phyloP scores from a whole-genome alignment of 1,140 invertebrate genomes.

The Trichomalopsis sarcophagae region DNA sequence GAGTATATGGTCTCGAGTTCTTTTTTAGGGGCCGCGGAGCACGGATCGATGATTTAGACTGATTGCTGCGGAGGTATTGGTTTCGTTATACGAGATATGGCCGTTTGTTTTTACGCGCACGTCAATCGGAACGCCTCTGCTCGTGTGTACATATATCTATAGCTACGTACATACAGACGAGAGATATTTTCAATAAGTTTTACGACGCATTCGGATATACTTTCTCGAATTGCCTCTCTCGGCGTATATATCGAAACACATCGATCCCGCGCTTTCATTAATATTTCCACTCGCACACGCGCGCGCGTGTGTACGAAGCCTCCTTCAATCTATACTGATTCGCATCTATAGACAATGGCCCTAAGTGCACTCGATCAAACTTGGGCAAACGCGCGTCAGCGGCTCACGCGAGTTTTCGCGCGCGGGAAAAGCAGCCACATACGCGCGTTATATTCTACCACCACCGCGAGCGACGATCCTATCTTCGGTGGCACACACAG shows the following conservation, averaged over 20 bases:
- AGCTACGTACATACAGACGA: neutral
- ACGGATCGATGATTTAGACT: slow-evolving; percentile 8
- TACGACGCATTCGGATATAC: neutral
- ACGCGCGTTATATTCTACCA: neutral
- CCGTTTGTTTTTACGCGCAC: neutral
- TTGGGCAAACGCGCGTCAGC: neutral
- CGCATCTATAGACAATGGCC: neutral
- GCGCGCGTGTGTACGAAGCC: too few species aligned
- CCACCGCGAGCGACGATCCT: neutral
- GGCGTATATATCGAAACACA: neutral
- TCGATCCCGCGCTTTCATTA: neutral
- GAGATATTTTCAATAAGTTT: slow-evolving; percentile 37
- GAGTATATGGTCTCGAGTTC: neutral
- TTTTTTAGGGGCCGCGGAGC: neutral
- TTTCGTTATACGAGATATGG: neutral
- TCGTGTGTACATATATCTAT: neutral
- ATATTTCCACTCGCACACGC: neutral
- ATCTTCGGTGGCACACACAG: neutral
- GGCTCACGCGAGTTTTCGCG: slow-evolving; percentile 22
- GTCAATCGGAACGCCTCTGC: neutral
- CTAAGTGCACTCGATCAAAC: neutral
- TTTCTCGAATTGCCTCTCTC: slow-evolving; percentile 6
- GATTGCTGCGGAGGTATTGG: neutral
- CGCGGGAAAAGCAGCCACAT: neutral
- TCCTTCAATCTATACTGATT: neutral